Percentiles rank a stretch among this genome's conserved stretches.
These are phyloP conservation scores for Amphimedon queenslandica DNA, from an alignment of 37 sponge, comb jelly and placozoan genomes.

Conservation along the genomic window DNA sequence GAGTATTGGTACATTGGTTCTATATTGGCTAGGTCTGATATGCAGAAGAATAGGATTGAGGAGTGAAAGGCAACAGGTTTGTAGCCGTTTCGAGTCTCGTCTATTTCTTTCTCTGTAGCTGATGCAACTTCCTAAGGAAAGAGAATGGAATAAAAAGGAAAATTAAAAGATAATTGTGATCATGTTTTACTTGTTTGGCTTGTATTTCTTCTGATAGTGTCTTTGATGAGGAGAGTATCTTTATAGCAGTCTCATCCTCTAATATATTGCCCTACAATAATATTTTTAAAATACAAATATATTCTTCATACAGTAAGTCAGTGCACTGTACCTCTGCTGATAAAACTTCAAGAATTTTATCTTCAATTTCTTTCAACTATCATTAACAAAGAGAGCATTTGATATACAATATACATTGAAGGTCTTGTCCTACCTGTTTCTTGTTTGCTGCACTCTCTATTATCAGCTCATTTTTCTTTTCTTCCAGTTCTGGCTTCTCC, in stretches of 20 bases:
- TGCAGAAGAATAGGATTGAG: slow-evolving; percentile 95
- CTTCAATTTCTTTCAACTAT: slow-evolving; percentile 96
- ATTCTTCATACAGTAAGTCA: no score
- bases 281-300: not conserved
- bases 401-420: no score
- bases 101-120: slow-evolving; percentile 93
- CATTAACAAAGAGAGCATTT: no score
- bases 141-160: slow-evolving; percentile 11
- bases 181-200: slow-evolving; percentile 76
- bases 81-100: slow-evolving; percentile 95
- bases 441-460: slow-evolving; percentile 92
- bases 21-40: slow-evolving; percentile 95
- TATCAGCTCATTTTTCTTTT: slow-evolving; percentile 96
- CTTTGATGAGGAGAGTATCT: slow-evolving; percentile 94
- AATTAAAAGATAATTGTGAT: not conserved
- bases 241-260: slow-evolving; percentile 96
- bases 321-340: slow-evolving; percentile 64
- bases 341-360: slow-evolving; percentile 95
- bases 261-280: slow-evolving; percentile 95
- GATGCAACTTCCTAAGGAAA: slow-evolving; percentile 67
- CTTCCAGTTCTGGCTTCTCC: slow-evolving; percentile 97
- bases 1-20: slow-evolving; percentile 99
- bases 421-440: slow-evolving; percentile 64
- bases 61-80: slow-evolving; percentile 92
- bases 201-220: slow-evolving; percentile 88